Conservation (phyloP, 1,140 invertebrate genomes). For the Bombus pyrosoma region DNA sequence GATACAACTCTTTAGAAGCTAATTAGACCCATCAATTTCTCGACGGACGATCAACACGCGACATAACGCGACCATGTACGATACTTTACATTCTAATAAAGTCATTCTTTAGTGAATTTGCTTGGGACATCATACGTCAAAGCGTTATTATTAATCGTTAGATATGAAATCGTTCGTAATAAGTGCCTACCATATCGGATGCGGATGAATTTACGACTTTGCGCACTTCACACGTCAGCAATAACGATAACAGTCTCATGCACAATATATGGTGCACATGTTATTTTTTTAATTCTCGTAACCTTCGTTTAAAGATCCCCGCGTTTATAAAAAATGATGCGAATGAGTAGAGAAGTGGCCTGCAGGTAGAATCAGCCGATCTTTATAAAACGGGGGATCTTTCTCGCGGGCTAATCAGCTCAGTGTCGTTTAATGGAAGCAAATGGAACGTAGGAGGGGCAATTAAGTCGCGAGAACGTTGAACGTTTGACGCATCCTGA, state of each 20-base stretch:
- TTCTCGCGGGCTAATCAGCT: neutral
- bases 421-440: slow-evolving; percentile 11
- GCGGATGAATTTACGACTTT: no score
- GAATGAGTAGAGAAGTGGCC: no score
- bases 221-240: no score
- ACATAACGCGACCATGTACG: neutral
- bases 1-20: slow-evolving; percentile 23
- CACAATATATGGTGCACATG: no score
- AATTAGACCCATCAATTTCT: slow-evolving; percentile 24
- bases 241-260: no score
- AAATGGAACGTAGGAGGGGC: neutral
- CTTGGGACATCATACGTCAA: neutral
- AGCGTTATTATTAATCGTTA: neutral
- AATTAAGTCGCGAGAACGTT: slow-evolving; percentile 7
- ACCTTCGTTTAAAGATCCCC: no score
- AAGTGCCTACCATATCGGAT: neutral
- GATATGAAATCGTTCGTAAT: no score
- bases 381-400: neutral
- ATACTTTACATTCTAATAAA: neutral
- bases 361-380: neutral
- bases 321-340: no score
- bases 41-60: slow-evolving; percentile 5
- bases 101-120: neutral
- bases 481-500: no score
- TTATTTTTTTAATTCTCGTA: no score